phyloP scores from a whole-genome alignment of 1,140 invertebrate species.

The Pantala flavescens region DNA sequence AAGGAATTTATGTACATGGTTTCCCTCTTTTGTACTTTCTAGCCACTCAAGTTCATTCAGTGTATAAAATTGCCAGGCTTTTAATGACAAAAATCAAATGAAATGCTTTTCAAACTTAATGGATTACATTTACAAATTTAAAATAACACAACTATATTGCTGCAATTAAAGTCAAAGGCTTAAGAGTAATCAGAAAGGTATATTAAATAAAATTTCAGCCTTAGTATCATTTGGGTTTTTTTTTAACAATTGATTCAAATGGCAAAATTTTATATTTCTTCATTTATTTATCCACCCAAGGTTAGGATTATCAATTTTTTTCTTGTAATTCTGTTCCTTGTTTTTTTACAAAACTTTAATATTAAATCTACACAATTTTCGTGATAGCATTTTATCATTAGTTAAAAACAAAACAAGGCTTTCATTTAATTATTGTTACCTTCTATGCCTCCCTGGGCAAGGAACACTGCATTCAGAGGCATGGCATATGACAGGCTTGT shows the following conservation, averaged over 20 bases:
- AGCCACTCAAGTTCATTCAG: background rate
- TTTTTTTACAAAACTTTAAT: background rate
- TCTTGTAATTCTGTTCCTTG: background rate
- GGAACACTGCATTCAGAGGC: constrained; percentile 3
- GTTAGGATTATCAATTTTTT: background rate
- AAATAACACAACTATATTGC: too few relatives aligned
- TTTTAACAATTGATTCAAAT: background rate
- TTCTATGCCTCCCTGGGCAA: background rate
- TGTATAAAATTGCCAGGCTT: background rate
- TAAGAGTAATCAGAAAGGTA: too few relatives aligned
- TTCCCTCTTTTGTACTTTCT: constrained; percentile 7
- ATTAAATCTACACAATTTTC: background rate
- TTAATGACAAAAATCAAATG: background rate
- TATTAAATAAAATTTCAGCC: background rate
- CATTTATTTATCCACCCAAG: background rate
- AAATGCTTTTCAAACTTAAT: too few relatives aligned
- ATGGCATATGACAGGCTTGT: constrained; percentile 5
- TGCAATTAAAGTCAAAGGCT: too few relatives aligned
- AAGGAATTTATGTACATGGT: constrained; percentile 2
- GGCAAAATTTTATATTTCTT: background rate
- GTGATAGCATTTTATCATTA: background rate
- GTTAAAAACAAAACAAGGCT: constrained; percentile 8
- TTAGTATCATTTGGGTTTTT: background rate
- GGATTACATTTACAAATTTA: too few relatives aligned
- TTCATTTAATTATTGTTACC: constrained; percentile 8